These are phyloP conservation scores for Adoxophyes honmai DNA, from an alignment of 1,140 invertebrate genomes.

Conservation along the genomic window DNA sequence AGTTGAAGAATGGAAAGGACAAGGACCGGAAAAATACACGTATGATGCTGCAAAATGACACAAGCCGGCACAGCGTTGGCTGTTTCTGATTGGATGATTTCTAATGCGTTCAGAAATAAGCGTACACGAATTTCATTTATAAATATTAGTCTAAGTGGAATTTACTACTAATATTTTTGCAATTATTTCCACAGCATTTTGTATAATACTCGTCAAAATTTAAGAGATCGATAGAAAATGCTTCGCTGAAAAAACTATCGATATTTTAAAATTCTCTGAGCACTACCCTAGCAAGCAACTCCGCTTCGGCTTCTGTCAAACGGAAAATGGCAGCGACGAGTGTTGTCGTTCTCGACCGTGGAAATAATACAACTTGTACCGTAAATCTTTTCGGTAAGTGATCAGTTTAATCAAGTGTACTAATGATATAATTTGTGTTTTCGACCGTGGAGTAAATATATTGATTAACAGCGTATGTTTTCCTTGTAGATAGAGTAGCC, in stretches of 20 bases:
- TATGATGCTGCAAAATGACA: conserved; percentile 68
- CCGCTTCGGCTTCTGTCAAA: conserved; percentile 84
- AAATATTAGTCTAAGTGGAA: conserved; percentile 81
- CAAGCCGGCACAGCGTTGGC: conserved; percentile 71
- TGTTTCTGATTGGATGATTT: conserved; percentile 57
- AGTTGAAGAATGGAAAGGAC: conserved; percentile 43
- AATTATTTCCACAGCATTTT: neutral
- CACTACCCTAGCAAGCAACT: conserved; percentile 80
- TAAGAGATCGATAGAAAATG: neutral
- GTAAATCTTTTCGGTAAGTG: conserved; percentile 94
- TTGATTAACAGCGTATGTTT: conserved; percentile 12
- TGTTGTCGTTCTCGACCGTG: conserved; percentile 94
- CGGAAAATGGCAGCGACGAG: conserved; percentile 90
- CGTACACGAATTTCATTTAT: neutral
- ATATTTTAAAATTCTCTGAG: neutral
- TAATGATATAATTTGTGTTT: conserved; percentile 6
- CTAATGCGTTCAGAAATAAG: conserved; percentile 32
- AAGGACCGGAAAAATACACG: conserved; percentile 75
- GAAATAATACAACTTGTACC: conserved; percentile 96
- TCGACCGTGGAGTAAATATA: neutral
- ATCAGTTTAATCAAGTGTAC: conserved; percentile 9
- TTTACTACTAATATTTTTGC: conserved; percentile 26
- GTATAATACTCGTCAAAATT: conserved; percentile 1
- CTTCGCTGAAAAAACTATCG: neutral
- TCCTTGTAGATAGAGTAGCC: conserved; percentile 38